These are phyloP conservation scores for Illadopsis cleaveri DNA, from an alignment of 2,113 vertebrate genomes.

Conservation along the genomic window DNA sequence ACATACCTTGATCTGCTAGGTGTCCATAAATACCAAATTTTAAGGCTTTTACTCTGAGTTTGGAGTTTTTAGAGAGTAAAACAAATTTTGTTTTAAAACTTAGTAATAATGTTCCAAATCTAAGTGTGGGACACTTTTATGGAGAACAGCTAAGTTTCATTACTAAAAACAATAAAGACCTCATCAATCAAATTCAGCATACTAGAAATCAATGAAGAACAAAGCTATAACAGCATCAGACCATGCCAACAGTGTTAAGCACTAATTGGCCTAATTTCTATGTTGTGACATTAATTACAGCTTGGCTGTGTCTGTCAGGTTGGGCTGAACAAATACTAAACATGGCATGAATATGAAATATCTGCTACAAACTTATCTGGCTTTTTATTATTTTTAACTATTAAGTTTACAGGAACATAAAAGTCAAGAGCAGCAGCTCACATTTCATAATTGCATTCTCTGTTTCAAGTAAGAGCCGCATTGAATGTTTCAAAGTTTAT, in stretches of 20 bases:
- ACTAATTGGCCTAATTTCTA: neutral
- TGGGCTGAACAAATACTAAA: neutral
- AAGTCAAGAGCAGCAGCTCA: neutral
- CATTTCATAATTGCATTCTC: neutral
- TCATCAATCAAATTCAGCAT: neutral
- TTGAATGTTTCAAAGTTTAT: neutral
- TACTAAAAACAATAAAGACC: neutral
- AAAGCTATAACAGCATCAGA: neutral
- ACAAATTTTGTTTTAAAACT: neutral
- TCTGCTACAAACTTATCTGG: neutral
- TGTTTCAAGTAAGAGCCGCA: neutral
- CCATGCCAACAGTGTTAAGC: neutral
- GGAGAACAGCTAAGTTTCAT: neutral
- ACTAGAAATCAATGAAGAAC: neutral
- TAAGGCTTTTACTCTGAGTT: neutral
- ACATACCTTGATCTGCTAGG: neutral
- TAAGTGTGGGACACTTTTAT: neutral
- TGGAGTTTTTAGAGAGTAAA: neutral
- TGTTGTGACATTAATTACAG: neutral
- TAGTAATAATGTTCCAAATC: neutral
- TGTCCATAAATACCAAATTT: neutral
- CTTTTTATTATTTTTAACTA: neutral
- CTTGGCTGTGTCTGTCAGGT: neutral
- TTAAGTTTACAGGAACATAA: neutral
- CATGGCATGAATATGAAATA: neutral